Evolutionary conservation across 2,797 vertebrate species (phyloP).

Genomic region (Euthynnus affinis): DNA sequence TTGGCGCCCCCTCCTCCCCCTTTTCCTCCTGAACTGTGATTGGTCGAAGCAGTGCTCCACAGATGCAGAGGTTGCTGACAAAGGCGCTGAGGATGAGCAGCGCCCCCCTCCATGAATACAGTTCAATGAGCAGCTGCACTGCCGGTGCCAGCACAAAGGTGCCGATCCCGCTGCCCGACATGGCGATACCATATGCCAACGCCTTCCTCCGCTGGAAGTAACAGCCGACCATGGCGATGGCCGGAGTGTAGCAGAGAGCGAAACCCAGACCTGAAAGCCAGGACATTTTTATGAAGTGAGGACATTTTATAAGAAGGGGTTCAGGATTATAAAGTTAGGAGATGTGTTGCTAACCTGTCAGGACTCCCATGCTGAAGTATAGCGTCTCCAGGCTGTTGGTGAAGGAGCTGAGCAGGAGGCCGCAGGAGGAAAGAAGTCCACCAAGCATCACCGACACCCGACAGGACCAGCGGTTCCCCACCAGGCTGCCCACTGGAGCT

Average conservation of each 20-base stretch:
- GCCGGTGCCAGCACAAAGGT: constrained; percentile 94
- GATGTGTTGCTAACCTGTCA: constrained; percentile 85
- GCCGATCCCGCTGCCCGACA: constrained; percentile 97
- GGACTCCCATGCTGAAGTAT: constrained; percentile 91
- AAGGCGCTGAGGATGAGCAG: constrained; percentile 94
- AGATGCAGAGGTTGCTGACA: constrained; percentile 94
- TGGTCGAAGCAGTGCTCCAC: constrained; percentile 93
- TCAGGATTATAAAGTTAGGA: not conserved
- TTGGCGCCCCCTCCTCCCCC: not conserved
- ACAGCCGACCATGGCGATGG: constrained; percentile 93
- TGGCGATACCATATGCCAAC: constrained; percentile 93
- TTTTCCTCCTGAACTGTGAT: constrained; percentile 80
- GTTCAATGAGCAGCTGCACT: constrained; percentile 93
- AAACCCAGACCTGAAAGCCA: constrained; percentile 91
- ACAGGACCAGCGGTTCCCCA: constrained; percentile 92
- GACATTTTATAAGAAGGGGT: not conserved
- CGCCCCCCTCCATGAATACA: constrained; percentile 95
- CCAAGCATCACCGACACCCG: constrained; percentile 93
- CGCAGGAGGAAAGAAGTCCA: constrained; percentile 92
- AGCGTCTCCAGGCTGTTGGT: constrained; percentile 92
- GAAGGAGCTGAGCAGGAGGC: constrained; percentile 93
- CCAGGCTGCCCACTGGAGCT: constrained; percentile 93
- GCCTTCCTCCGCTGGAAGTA: constrained; percentile 93
- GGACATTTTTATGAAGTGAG: not conserved
- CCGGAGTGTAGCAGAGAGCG: constrained; percentile 94